Conservation (phyloP, 2,888 invertebrate genomes). For the Fragum fragum region DNA sequence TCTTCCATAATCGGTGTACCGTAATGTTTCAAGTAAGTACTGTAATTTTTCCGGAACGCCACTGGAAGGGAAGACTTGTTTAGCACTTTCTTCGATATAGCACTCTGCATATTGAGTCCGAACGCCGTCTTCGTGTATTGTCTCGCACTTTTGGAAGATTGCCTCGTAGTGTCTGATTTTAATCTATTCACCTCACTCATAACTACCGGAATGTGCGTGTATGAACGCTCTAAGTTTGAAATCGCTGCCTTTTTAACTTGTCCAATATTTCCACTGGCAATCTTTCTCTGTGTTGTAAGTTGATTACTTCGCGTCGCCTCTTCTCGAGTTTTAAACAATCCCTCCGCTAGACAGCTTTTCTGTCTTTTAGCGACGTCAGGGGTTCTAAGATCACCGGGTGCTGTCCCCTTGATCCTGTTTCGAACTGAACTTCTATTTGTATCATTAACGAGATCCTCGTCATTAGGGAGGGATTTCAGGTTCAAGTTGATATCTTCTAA, state of each 20-base stretch:
- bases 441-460: neutral
- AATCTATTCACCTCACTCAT: conserved; percentile 54
- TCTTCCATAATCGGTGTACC: conserved; percentile 53
- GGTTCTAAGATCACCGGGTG: conserved; percentile 5
- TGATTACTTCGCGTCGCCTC: conserved; percentile 57
- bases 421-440: conserved; percentile 19
- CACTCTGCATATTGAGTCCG: conserved; percentile 55
- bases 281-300: conserved; percentile 41
- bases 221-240: conserved; percentile 62
- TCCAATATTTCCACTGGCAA: conserved; percentile 29
- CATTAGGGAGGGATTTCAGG: conserved; percentile 16
- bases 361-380: conserved; percentile 25
- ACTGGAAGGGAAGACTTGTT: conserved; percentile 49
- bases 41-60: conserved; percentile 59
- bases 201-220: conserved; percentile 63
- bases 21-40: conserved; percentile 62
- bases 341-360: conserved; percentile 18
- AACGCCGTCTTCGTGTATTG: conserved; percentile 61
- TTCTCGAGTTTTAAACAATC: conserved; percentile 57
- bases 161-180: conserved; percentile 36
- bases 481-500: conserved; percentile 26
- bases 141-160: conserved; percentile 30
- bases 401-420: conserved; percentile 7
- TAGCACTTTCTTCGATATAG: conserved; percentile 60
- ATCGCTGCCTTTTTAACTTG: conserved; percentile 50